phyloP scores from a whole-genome alignment of 2,797 vertebrate genomes.

The Oreochromis mossambicus region DNA sequence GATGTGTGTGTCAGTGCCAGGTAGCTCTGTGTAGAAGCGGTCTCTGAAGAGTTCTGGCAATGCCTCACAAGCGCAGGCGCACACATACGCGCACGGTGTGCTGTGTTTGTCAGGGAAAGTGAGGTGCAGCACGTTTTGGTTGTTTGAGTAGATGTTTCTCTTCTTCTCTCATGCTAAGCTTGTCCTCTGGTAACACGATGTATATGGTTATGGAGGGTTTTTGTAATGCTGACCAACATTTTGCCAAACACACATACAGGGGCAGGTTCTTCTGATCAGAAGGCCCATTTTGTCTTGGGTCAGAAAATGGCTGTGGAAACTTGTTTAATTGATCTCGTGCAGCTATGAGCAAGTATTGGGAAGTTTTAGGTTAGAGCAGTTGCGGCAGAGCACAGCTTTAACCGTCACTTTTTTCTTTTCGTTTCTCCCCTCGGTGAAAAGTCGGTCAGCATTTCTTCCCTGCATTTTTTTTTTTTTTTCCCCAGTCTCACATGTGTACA shows the following conservation, averaged over 20 bases:
- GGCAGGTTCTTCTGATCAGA: background rate
- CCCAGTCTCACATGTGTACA: conserved; percentile 34
- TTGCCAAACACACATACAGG: background rate
- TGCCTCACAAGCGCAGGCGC: conserved; percentile 7
- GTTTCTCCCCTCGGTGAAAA: conserved; percentile 1
- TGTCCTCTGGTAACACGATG: background rate
- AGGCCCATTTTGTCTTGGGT: background rate
- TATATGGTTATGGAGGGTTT: background rate
- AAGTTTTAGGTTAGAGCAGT: background rate
- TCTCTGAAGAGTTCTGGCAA: conserved; percentile 57
- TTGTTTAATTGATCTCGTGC: background rate
- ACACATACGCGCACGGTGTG: background rate
- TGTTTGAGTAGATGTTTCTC: conserved; percentile 31
- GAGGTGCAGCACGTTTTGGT: conserved; percentile 7
- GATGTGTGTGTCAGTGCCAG: conserved; percentile 53
- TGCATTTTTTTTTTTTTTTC: no score
- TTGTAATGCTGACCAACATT: background rate
- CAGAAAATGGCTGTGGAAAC: background rate
- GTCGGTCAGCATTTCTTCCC: conserved; percentile 31
- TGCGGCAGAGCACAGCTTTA: background rate
- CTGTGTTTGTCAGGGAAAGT: background rate
- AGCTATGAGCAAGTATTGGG: background rate
- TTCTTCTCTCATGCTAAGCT: conserved; percentile 17
- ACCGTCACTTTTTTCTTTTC: background rate
- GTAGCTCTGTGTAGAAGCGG: conserved; percentile 38